These are phyloP conservation scores for Bufo bufo DNA, from an alignment of 2,113 vertebrate genomes.

Conservation along the genomic window DNA sequence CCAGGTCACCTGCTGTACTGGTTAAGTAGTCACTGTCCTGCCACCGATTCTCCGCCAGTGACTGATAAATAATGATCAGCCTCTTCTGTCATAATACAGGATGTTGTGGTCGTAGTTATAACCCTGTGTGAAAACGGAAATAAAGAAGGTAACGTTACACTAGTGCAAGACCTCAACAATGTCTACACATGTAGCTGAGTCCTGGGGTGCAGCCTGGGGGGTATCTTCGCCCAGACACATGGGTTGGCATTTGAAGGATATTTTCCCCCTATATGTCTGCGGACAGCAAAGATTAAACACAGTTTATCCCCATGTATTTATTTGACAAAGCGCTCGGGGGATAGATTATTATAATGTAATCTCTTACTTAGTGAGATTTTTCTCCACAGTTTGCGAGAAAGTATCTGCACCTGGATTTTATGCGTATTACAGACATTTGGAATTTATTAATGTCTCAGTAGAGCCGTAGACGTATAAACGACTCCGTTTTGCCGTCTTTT, in stretches of 20 bases:
- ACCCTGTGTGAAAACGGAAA: constrained; percentile 41
- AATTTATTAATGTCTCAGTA: constrained; percentile 46
- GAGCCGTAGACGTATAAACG: constrained; percentile 31
- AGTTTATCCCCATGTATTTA: constrained; percentile 39
- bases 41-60: not conserved
- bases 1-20: not conserved
- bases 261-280: not conserved
- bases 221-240: not conserved
- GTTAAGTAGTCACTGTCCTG: not conserved
- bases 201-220: not conserved
- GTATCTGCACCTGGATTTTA: constrained; percentile 51
- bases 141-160: constrained; percentile 12
- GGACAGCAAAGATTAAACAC: constrained; percentile 34
- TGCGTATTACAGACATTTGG: constrained; percentile 41
- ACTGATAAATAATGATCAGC: constrained; percentile 12
- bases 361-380: constrained; percentile 37
- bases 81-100: constrained; percentile 39
- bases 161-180: not conserved
- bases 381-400: constrained; percentile 31
- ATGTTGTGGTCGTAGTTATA: constrained; percentile 29
- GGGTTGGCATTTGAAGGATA: not conserved
- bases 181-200: not conserved
- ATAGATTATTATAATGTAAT: constrained; percentile 50
- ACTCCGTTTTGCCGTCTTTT: constrained; percentile 17
- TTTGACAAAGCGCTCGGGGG: constrained; percentile 31